phyloP scores from a whole-genome alignment of 2,113 vertebrate genomes.

The Corapipo altera region DNA sequence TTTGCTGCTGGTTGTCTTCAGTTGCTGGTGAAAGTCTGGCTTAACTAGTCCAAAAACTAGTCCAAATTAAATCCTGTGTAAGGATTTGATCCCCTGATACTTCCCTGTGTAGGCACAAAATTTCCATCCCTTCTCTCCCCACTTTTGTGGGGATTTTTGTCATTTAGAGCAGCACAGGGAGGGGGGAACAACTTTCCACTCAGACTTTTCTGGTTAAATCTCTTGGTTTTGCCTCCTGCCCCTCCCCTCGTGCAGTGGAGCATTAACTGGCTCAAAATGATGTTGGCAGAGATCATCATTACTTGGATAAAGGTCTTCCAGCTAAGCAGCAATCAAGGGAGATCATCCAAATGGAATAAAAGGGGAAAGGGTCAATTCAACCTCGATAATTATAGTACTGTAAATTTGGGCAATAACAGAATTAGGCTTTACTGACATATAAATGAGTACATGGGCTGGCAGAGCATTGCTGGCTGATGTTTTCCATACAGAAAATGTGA shows the following conservation, averaged over 20 bases:
- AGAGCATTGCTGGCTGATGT: background rate
- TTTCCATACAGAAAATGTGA: background rate
- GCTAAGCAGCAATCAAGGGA: background rate
- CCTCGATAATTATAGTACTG: background rate
- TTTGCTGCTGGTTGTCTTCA: background rate
- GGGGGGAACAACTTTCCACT: background rate
- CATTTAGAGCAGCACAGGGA: background rate
- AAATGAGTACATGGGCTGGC: background rate
- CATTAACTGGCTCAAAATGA: background rate
- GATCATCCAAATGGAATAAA: background rate
- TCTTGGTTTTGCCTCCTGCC: background rate
- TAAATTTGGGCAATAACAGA: background rate
- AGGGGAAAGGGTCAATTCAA: background rate
- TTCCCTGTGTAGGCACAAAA: background rate
- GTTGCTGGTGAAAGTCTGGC: background rate
- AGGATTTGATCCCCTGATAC: background rate
- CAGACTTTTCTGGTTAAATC: background rate
- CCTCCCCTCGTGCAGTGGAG: background rate
- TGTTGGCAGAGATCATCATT: background rate
- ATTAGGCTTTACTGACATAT: background rate
- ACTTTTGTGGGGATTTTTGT: accelerated
- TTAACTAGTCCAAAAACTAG: background rate
- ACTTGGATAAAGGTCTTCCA: background rate
- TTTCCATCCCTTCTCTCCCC: background rate
- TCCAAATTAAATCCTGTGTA: no score